phyloP scores from a whole-genome alignment of 2,797 vertebrate genomes.

The Lycodopsis pacificus region DNA sequence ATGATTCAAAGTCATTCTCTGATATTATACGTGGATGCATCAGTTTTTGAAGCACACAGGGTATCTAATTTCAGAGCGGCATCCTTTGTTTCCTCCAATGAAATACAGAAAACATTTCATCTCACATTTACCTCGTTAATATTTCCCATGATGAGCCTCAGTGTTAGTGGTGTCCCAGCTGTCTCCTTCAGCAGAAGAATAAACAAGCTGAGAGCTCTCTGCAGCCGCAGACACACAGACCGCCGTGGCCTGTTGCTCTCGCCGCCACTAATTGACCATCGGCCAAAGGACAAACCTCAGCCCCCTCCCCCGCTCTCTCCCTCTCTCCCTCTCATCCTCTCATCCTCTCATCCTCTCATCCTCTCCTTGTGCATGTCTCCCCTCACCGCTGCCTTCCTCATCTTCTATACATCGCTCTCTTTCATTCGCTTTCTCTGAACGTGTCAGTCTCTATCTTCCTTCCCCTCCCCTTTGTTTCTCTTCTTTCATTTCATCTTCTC shows the following conservation, averaged over 20 bases:
- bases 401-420: constrained; percentile 20
- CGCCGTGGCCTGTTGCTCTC: constrained; percentile 56
- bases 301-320: constrained; percentile 49
- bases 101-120: constrained; percentile 32
- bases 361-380: constrained; percentile 44
- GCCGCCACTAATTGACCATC: constrained; percentile 72
- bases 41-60: neutral
- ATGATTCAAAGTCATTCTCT: neutral
- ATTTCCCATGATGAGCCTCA: constrained; percentile 56
- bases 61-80: neutral
- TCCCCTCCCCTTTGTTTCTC: constrained; percentile 20
- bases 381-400: constrained; percentile 28
- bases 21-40: neutral
- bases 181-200: constrained; percentile 66
- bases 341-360: constrained; percentile 53
- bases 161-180: constrained; percentile 65
- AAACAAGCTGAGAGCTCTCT: constrained; percentile 73
- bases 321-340: constrained; percentile 52
- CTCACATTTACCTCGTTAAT: constrained; percentile 45
- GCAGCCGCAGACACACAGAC: constrained; percentile 56
- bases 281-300: constrained; percentile 69
- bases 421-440: constrained; percentile 32
- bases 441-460: constrained; percentile 35
- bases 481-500: constrained; percentile 32
- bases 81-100: constrained; percentile 22